Percentiles rank a stretch among this genome's conserved stretches.
These are phyloP conservation scores for Heliconius hortense DNA, from an alignment of 2,888 invertebrate genomes.

Conservation along the genomic window DNA sequence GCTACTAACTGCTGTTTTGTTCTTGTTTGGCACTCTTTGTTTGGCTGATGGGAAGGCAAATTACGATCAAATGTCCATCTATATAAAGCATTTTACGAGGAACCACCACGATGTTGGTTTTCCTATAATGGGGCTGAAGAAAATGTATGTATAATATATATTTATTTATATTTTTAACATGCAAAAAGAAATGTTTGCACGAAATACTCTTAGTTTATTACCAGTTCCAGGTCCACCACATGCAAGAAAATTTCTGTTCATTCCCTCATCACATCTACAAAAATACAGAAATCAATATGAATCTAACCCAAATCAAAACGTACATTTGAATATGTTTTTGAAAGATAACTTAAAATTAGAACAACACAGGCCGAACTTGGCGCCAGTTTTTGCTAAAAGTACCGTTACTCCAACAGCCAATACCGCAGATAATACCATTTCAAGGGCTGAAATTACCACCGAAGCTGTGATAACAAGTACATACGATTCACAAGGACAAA, in stretches of 20 bases:
- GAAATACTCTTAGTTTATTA: conserved; percentile 5
- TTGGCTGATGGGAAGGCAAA: not conserved
- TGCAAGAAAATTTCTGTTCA: not conserved
- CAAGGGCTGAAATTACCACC: not conserved
- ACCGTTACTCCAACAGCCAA: conserved; percentile 1
- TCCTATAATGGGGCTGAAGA: not conserved
- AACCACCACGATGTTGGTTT: conserved; percentile 4
- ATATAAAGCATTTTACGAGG: conserved; percentile 13
- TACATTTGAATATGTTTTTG: not conserved
- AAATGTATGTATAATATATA: conserved; percentile 3
- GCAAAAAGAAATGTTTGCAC: not conserved
- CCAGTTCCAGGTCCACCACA: conserved; percentile 9
- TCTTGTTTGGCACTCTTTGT: not conserved
- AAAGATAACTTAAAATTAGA: not conserved
- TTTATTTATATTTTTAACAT: not conserved
- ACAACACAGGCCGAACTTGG: not conserved
- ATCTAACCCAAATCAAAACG: not conserved
- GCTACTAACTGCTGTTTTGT: not conserved
- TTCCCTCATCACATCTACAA: not conserved
- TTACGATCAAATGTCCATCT: not conserved
- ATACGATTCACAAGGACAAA: not conserved
- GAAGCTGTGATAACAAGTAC: not conserved
- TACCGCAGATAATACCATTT: conserved; percentile 3
- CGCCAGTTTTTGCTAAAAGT: not conserved
- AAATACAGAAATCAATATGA: conserved; percentile 11